Evolutionary conservation across 2,888 invertebrate genomes (phyloP), one percentile per base, ranked within the genome.

Genomic region (Nymphalis c-album): DNA sequence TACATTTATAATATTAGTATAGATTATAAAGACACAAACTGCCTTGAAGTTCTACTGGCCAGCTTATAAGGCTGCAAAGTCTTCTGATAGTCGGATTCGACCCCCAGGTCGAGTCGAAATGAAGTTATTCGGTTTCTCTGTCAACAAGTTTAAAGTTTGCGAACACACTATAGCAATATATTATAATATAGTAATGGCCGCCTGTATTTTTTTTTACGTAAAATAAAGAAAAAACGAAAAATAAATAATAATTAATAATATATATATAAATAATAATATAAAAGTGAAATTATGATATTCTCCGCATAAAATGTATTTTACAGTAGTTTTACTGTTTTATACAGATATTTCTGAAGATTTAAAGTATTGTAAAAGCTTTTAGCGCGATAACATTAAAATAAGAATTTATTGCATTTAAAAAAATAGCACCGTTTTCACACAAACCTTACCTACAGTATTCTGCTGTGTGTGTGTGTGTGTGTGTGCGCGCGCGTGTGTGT

Each of bases 341-440:
- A 31, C 53, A n/a, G 53, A 55, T 55, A 17, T 55, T 31, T 55
- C 53, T 55, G 53, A 55, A 55, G 53, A 55, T 55, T 55, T 55
- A 55, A 55, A 55, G 26, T 31, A 55, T 55, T 55, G 31, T 55
- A 55, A 55, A 31, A 55, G 53, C 53, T 55, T 55, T 55, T n/a
- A 55, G 17, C 53, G 26, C 8, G 22, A 31, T 55, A 31, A 55
- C 31, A 55, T 7, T 55, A 31, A 31, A 55, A 55, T 26, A 31
- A 17, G 53, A 17, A 55, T 55, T 55, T 55, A 55, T 31, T 31
- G 7, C 31, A 17, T 53, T 26, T 53, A 26, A 26, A 53, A 16
- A 7, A 7, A 18, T 50, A 5, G 17, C 53, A 55, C 5, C 0
- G 1, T 26, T 55, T 55, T 20, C 50, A 0, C 26, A 31, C 26